These are phyloP conservation scores for Zosterops borbonicus DNA, from an alignment of 2,113 vertebrate species.

Conservation along the genomic window DNA sequence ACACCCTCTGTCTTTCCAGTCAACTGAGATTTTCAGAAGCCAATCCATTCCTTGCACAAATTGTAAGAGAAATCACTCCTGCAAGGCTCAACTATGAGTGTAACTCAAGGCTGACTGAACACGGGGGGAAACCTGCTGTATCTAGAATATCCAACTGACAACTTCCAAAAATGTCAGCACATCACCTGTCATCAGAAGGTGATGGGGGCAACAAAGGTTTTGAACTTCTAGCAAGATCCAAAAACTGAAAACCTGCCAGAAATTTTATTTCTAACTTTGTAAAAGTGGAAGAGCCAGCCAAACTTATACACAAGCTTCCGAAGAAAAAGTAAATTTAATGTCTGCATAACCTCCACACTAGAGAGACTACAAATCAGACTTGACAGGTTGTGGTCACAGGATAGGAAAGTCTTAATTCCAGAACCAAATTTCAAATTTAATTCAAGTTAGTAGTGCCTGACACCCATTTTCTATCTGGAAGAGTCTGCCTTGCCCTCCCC, in stretches of 20 bases:
- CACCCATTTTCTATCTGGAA: not conserved
- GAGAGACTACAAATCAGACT: not conserved
- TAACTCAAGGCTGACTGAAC: not conserved
- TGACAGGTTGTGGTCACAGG: not conserved
- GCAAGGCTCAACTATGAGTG: not conserved
- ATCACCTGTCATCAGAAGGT: not conserved
- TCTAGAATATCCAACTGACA: not conserved
- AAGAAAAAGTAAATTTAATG: not conserved
- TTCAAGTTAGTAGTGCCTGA: not conserved
- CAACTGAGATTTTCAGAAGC: not conserved
- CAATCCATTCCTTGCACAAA: not conserved
- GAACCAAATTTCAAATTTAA: not conserved
- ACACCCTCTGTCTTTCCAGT: not conserved
- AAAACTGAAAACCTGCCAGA: not conserved
- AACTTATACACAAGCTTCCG: not conserved
- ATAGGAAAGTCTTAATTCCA: not conserved
- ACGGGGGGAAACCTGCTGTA: not conserved
- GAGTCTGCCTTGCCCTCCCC: not conserved
- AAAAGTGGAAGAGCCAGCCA: not conserved
- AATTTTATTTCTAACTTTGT: not conserved
- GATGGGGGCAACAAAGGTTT: not conserved
- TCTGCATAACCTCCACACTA: not conserved
- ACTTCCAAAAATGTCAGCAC: not conserved
- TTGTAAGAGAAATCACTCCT: not conserved
- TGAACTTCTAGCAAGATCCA: not conserved